These are phyloP conservation scores for Xylota sylvarum DNA, from an alignment of 2,888 invertebrate species.

Conservation along the genomic window DNA sequence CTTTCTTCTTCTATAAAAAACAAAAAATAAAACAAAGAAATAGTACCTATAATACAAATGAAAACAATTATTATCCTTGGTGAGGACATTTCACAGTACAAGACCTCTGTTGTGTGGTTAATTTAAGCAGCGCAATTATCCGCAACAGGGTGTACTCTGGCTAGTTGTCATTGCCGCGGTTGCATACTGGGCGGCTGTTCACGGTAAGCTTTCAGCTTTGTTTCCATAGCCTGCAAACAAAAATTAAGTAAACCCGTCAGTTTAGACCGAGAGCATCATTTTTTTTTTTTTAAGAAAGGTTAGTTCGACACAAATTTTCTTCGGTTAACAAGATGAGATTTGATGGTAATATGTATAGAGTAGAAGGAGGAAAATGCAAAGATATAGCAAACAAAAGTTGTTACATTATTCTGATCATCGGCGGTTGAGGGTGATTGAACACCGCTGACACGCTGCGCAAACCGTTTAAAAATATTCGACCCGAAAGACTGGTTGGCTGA, in stretches of 20 bases:
- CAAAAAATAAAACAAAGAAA: constrained; percentile 58
- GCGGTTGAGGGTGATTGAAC: constrained; percentile 69
- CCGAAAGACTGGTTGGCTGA: constrained; percentile 76
- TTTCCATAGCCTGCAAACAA: constrained; percentile 84
- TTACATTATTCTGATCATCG: constrained; percentile 77
- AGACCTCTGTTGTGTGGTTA: constrained; percentile 75
- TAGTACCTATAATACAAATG: constrained; percentile 75
- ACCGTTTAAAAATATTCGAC: constrained; percentile 84
- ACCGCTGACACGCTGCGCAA: constrained; percentile 83
- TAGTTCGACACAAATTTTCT: constrained; percentile 34
- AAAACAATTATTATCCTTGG: constrained; percentile 71
- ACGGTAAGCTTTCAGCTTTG: constrained; percentile 84
- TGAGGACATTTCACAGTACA: constrained; percentile 69
- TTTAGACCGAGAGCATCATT: background rate
- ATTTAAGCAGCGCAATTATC: constrained; percentile 78
- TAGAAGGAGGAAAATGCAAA: constrained; percentile 43
- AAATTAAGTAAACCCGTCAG: constrained; percentile 18
- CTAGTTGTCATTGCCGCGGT: constrained; percentile 83
- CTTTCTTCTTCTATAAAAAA: constrained; percentile 54
- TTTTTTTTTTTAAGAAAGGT: background rate
- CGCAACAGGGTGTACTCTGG: constrained; percentile 77
- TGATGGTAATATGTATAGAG: constrained; percentile 12
- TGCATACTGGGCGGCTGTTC: constrained; percentile 83
- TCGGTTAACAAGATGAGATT: constrained; percentile 21
- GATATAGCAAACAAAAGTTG: constrained; percentile 52